Evolutionary conservation across 1,140 invertebrate genomes (phyloP).

Genomic region (Zophobas atratus): DNA sequence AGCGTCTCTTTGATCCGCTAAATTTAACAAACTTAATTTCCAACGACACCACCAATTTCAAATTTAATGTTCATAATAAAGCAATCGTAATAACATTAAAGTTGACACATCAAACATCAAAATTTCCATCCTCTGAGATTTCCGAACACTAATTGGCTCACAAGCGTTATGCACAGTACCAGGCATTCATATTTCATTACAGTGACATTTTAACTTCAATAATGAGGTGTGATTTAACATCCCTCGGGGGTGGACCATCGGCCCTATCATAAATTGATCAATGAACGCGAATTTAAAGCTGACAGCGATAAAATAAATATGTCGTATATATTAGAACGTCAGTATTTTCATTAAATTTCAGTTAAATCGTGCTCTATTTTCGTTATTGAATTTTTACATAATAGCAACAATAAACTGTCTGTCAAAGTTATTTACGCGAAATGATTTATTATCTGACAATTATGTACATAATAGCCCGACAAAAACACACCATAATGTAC

Average conservation of each 20-base stretch:
- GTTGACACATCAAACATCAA: no score
- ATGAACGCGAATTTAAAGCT: background rate
- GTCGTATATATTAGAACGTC: background rate
- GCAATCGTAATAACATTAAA: no score
- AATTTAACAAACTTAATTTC: no score
- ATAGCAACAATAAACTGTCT: background rate
- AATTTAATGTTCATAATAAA: no score
- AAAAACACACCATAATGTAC: background rate
- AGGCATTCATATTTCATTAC: background rate
- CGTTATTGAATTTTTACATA: background rate
- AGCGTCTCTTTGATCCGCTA: no score
- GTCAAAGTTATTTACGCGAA: background rate
- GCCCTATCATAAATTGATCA: background rate
- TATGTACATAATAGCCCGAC: background rate
- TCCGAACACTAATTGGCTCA: no score
- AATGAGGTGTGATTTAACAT: background rate
- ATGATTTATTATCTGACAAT: background rate
- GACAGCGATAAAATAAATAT: background rate
- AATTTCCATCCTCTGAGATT: no score
- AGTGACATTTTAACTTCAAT: background rate
- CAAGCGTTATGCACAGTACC: background rate
- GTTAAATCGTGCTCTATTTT: background rate
- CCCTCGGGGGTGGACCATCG: background rate
- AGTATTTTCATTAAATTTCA: background rate
- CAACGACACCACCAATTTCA: no score